Base-by-base conservation (phyloP, 2,113 vertebrate genomes). In the Nasalis larvatus region DNA sequence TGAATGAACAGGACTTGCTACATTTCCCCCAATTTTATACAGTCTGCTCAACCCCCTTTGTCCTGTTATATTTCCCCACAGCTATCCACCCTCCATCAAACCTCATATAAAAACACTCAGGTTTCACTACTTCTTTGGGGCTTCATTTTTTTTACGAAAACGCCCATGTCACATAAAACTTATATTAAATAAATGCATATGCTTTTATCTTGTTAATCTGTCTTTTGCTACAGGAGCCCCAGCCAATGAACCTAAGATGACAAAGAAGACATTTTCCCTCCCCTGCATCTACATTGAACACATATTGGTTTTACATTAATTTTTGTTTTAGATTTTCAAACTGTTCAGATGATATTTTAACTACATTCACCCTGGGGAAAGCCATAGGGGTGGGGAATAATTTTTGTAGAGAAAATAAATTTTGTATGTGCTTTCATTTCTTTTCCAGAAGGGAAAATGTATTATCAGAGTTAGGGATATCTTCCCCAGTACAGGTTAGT, bases 301-400 rank as follows among this genome's bases (percentile, higher is more conserved):
- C 13, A 35, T 45, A 30, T 18, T 47, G 13, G 4, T 58, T 86
- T 77, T 82, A 12, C 40, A 18, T 74, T 87, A 14, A 13, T 63
- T 74, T 35, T 35, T 88, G 32, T 45, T 89, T 95, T 93, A 81
- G 27, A 78, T 73, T 8, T 95, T 91, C 47, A 74, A 68, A 96
- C 68, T 81, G 14, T 96, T 85, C 40, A 77, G 49, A 52, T 74
- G 35, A 89, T 80, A 45, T 58, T 94, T 81, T 27, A 93, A 94
- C 8, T 56, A 42, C 25, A 37, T 69, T 92, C 8, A 16, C 21
- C 68, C 77, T 74, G 37, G 23, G 47, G 37, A 95, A 92, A 58
- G 32, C 58, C 49, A 1, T n/a, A 69, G 49, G 21, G 32, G 4
- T 77, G 4, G 13, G 18, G 32, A 32, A 77, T 84, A 76, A 90